phyloP scores from a whole-genome alignment of 2,113 vertebrate species.

The Isichthys henryi region DNA sequence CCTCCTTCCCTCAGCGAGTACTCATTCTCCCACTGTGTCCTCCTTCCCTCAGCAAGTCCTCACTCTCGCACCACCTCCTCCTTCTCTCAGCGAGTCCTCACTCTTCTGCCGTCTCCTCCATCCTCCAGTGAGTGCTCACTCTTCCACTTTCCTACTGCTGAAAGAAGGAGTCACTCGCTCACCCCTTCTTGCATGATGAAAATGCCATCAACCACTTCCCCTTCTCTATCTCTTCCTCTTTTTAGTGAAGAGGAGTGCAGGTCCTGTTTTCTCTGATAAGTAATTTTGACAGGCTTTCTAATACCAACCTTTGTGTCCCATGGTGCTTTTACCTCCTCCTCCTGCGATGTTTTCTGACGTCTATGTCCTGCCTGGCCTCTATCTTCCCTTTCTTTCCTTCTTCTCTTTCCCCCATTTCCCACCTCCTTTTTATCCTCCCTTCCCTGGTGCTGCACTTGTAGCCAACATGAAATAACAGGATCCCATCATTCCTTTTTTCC shows the following conservation, averaged over 20 bases:
- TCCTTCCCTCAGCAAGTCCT: background rate
- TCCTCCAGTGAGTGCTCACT: background rate
- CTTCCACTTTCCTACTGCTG: conserved; percentile 3
- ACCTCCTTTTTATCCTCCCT: background rate
- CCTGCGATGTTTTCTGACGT: background rate
- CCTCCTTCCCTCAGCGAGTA: background rate
- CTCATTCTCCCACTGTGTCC: conserved; percentile 5
- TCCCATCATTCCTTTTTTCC: conserved; percentile 28
- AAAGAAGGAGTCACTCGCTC: background rate
- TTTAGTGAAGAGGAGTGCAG: conserved; percentile 11
- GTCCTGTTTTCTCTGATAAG: conserved; percentile 18
- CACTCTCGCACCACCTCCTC: background rate
- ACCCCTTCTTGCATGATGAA: conserved; percentile 8
- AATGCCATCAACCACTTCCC: conserved; percentile 5
- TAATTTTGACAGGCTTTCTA: background rate
- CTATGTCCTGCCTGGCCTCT: background rate
- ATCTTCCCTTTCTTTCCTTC: conserved; percentile 17
- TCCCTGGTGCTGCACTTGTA: conserved; percentile 28
- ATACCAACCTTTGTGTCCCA: background rate
- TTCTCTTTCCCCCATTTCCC: conserved; percentile 11
- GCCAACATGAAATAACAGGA: conserved; percentile 37
- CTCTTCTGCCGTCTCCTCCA: conserved; percentile 5
- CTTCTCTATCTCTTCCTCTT: conserved; percentile 12
- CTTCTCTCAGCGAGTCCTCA: background rate
- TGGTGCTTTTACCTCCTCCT: background rate